Evolutionary conservation across 1,140 invertebrate genomes (phyloP), one percentile per base, ranked within the genome.

Genomic region (Chironomus tepperi): DNA sequence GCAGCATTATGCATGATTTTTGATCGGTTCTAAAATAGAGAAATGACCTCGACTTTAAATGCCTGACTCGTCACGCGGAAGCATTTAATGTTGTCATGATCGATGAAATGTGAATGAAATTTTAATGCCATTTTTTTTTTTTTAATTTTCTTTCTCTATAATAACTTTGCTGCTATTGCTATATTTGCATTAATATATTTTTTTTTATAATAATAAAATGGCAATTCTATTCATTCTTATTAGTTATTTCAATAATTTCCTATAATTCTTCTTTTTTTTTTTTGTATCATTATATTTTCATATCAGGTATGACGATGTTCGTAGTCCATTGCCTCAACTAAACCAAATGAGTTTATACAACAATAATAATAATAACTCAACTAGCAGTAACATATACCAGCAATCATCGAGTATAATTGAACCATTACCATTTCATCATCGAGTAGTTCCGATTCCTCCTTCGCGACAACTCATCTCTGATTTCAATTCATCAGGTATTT

Each of bases 301-400:
- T 57, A 12, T 10, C 19, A 70, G 65, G 65, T 70, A 70, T 70
- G 65, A 70, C 18, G 65, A 70, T 21, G 19, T 70, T 15, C 65
- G 65, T 19, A 70, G 65, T 70, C 65, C 65, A 18, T 19, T 70
- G 65, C 65, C 65, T 19, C 19, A 18, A 21, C 18, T 70, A 10
- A 70, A 16, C 18, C 65, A 70, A 70, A 70, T 70, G 65, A 70
- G 65, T 21, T 70, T 70, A 10, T 70, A 70, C 65, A 70, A 70
- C 47, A 57, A 57, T 70, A 70, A 70, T 16, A 70, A 70, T 18
- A 9, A 70, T 19, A 21, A 70, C 7, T 10, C 65, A 18, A 70
- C 8, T 70, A 70, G 16, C 18, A 21, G 18, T n/a, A 57, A 57
- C 47, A n/a, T 18, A 21, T 70, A 70, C 18, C 65, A 70, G 19